Evolutionary conservation across 2,888 invertebrate genomes (phyloP).

Genomic region (Meganola albula): DNA sequence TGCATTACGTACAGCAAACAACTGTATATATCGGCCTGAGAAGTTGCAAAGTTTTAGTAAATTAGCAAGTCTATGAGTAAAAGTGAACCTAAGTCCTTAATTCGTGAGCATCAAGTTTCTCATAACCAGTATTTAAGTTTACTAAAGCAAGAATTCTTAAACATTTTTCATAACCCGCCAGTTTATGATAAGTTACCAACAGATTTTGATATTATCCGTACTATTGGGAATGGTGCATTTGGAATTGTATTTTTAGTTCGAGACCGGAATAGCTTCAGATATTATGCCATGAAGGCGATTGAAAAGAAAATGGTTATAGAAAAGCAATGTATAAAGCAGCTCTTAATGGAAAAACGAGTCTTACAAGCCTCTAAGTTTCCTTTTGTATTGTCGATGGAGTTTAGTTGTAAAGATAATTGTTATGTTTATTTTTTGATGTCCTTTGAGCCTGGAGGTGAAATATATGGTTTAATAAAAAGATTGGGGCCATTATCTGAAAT

Average conservation of each 20-base stretch:
- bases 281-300: conserved; percentile 91
- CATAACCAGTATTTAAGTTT: conserved; percentile 47
- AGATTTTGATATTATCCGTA: conserved; percentile 85
- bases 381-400: conserved; percentile 88
- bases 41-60: too few relatives aligned
- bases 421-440: conserved; percentile 89
- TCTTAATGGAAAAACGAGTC: conserved; percentile 90
- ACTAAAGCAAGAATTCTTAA: conserved; percentile 49
- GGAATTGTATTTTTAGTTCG: conserved; percentile 86
- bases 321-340: conserved; percentile 88
- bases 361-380: conserved; percentile 89
- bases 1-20: too few relatives aligned
- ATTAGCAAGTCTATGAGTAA: too few relatives aligned
- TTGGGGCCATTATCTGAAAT: conserved; percentile 81
- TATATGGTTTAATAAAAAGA: conserved; percentile 84
- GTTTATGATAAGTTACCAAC: conserved; percentile 39
- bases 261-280: conserved; percentile 77
- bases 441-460: conserved; percentile 89
- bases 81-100: too few relatives aligned
- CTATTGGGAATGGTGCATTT: conserved; percentile 90
- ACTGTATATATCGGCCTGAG: too few relatives aligned
- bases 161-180: conserved; percentile 24
- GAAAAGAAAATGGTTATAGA: conserved; percentile 89
- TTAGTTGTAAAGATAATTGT: conserved; percentile 88
- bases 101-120: conserved; percentile 36